A percentile compares a stretch with the other conserved stretches of the same genome.
Conservation (phyloP, 1,140 invertebrate genomes). For the Meloidogyne hapla region DNA sequence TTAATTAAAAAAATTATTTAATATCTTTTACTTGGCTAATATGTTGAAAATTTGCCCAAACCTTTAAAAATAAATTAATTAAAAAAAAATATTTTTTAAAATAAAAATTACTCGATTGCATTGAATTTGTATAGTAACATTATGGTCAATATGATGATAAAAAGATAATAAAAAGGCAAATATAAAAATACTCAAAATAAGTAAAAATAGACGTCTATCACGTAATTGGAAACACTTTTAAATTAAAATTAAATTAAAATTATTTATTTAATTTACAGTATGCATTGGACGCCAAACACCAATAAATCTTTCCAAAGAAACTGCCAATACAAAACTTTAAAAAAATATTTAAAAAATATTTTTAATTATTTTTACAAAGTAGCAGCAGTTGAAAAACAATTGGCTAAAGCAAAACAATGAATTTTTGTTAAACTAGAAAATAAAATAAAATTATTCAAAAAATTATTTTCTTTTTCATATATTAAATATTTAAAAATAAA, state of each 20-base stretch:
- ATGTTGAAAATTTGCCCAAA: conserved; percentile 36
- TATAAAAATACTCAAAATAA: conserved; percentile 47
- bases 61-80: conserved; percentile 1
- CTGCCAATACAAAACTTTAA: conserved; percentile 55
- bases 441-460: conserved; percentile 22
- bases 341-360: conserved; percentile 10
- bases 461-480: not conserved
- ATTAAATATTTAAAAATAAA: not conserved
- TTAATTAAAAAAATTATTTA: not conserved
- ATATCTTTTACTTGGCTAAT: conserved; percentile 33
- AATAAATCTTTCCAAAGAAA: conserved; percentile 55
- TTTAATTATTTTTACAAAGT: conserved; percentile 44
- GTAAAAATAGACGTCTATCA: conserved; percentile 31
- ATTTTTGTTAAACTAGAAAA: conserved; percentile 43
- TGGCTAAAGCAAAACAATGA: conserved; percentile 52
- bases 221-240: conserved; percentile 40
- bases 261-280: conserved; percentile 29
- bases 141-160: conserved; percentile 54
- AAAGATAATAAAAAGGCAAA: conserved; percentile 46
- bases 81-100: not conserved
- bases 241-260: not conserved
- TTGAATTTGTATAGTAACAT: conserved; percentile 33
- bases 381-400: conserved; percentile 53
- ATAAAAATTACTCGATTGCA: conserved; percentile 28
- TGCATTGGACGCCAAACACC: conserved; percentile 57